Evolutionary conservation across 2,888 invertebrate genomes (phyloP).

Genomic region (Polydrusus tereticollis): DNA sequence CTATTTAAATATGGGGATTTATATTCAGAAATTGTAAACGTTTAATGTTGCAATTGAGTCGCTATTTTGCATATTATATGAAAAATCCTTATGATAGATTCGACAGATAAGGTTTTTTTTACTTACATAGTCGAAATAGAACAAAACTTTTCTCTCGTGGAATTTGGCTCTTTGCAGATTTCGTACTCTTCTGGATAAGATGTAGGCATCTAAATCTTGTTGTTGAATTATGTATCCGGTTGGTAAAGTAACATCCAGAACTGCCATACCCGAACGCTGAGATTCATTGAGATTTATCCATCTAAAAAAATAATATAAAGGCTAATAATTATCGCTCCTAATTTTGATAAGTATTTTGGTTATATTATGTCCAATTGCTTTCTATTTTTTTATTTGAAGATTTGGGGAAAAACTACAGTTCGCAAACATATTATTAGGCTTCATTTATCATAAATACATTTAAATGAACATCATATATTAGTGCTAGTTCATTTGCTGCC

Average conservation of each 20-base stretch:
- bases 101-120: not conserved
- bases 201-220: constrained; percentile 88
- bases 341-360: not conserved
- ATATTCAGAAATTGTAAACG: too few relatives aligned
- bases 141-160: constrained; percentile 84
- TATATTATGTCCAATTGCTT: too few relatives aligned
- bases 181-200: constrained; percentile 81
- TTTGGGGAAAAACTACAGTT: not conserved
- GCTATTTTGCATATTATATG: not conserved
- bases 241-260: constrained; percentile 88
- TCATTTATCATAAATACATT: not conserved
- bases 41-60: too few relatives aligned
- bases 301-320: constrained; percentile 66
- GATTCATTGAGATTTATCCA: constrained; percentile 86
- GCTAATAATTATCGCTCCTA: not conserved
- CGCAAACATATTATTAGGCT: not conserved
- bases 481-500: too few relatives aligned
- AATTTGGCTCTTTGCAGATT: constrained; percentile 89
- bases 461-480: too few relatives aligned
- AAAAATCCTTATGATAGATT: too few relatives aligned
- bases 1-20: too few relatives aligned
- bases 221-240: constrained; percentile 94
- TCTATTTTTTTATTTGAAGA: too few relatives aligned
- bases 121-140: constrained; percentile 92
- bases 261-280: constrained; percentile 87